A percentile compares a stretch with the other conserved stretches of the same genome.
These are phyloP conservation scores for Agonum fuliginosum DNA, from an alignment of 2,888 invertebrate species.

Conservation along the genomic window DNA sequence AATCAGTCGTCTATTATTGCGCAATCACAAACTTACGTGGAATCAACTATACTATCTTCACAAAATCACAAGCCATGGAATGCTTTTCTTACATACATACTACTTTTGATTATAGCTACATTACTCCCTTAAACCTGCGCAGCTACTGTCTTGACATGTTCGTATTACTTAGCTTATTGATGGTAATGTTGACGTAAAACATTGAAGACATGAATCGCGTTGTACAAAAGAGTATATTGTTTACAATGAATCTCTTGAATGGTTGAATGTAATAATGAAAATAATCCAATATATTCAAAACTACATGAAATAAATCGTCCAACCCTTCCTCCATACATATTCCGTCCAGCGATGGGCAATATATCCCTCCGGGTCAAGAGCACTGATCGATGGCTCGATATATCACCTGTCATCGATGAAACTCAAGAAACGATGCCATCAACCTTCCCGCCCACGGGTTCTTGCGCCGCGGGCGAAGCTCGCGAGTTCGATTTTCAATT, in stretches of 20 bases:
- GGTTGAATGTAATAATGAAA: not conserved
- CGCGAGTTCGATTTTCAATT: conserved; percentile 57
- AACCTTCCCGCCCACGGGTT: not conserved
- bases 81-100: no score
- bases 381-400: conserved; percentile 50
- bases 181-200: no score
- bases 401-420: conserved; percentile 51
- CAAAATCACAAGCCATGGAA: no score
- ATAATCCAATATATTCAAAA: conserved; percentile 1
- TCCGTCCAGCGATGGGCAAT: not conserved
- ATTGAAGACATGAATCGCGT: no score
- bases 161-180: no score
- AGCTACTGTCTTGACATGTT: no score
- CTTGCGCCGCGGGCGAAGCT: not conserved
- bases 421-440: conserved; percentile 47
- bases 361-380: conserved; percentile 33
- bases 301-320: not conserved
- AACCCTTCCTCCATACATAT: not conserved
- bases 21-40: no score
- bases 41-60: no score
- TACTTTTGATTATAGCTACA: no score
- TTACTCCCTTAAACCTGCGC: no score
- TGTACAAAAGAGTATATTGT: no score
- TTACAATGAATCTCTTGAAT: not conserved
- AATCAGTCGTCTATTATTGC: no score